Evolutionary conservation across 2,113 vertebrate genomes (phyloP).

Genomic region (Leptocoma aspasia): DNA sequence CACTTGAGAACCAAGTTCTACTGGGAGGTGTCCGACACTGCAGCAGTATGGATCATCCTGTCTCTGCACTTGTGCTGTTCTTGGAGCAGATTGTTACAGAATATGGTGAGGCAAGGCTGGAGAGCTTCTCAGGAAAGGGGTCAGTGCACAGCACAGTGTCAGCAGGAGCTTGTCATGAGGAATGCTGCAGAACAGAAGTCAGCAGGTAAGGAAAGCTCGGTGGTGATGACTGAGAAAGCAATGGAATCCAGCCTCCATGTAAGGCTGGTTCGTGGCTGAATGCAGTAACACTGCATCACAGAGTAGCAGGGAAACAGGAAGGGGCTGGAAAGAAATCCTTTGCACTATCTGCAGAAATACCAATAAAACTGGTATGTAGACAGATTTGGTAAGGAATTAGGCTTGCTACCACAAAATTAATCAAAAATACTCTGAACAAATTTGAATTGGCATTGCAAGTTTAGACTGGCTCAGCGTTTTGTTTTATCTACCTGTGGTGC

Average conservation of each 20-base stretch:
- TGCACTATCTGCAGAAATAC: neutral
- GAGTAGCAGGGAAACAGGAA: neutral
- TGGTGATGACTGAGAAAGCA: neutral
- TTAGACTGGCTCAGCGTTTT: neutral
- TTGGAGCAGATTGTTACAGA: neutral
- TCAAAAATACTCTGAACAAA: slow-evolving; percentile 19
- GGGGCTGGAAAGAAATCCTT: neutral
- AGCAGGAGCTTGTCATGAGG: neutral
- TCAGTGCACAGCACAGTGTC: neutral
- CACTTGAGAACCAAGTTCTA: neutral
- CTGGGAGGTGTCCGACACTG: neutral
- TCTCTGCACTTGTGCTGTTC: accelerated
- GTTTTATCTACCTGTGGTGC: neutral
- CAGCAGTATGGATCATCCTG: neutral
- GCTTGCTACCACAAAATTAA: slow-evolving; percentile 16
- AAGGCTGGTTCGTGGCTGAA: neutral
- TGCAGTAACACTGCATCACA: neutral
- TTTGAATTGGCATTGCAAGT: slow-evolving; percentile 27
- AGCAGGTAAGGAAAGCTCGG: neutral
- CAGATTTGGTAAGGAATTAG: neutral
- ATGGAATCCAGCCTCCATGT: neutral
- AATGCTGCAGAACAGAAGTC: neutral
- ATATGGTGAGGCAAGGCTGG: neutral
- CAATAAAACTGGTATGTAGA: neutral
- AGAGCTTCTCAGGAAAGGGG: neutral